Base-by-base conservation (phyloP, 1,140 invertebrate genomes). In the Sycophaga agraensis region DNA sequence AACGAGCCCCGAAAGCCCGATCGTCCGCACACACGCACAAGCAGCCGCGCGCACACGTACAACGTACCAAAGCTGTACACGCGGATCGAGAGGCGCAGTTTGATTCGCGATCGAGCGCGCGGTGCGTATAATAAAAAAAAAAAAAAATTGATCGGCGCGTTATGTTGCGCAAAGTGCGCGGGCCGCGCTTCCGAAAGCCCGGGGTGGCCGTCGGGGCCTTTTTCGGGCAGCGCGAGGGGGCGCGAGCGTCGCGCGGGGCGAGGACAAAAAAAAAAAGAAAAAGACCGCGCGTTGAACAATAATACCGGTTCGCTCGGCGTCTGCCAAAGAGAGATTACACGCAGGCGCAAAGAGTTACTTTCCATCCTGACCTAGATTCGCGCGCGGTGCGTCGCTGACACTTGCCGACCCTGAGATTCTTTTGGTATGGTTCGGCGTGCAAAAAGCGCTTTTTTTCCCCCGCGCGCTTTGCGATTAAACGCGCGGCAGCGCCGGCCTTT, bases 281-380 rank as follows among this genome's bases (percentile, higher is more conserved):
- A 17, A 19, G 28, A 19, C n/a, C 48, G 67, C 69, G 66, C 67
- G 69, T 68, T 66, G 69, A 73, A 73, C 68, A 73, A 70, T 70
- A 72, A 75, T 71, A 68, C 62, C 66, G 64, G 68, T 69, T 74
- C 65, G 72, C 73, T 72, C 69, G 71, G 72, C 4, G 4, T 70
- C 70, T 71, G 67, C 73, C 73, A 73, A 75, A 73, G 70, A 73
- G 69, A 70, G 70, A 74, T 67, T 49, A 55, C 45, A 49, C 53
- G 46, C 53, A 46, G 48, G 46, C 43, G 70, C 71, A 68, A 70
- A 69, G 68, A 69, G 70, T 69, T 70, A 73, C 72, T 73, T 75
- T 75, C 73, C 72, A 73, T 75, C 73, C 72, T 75, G 73, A 75
- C 73, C 73, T 70, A 75, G 70, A 75, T 75, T 73, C 67, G 65